Evolutionary conservation across 1,140 invertebrate species (phyloP).

Genomic region (Temnothorax nylanderi): DNA sequence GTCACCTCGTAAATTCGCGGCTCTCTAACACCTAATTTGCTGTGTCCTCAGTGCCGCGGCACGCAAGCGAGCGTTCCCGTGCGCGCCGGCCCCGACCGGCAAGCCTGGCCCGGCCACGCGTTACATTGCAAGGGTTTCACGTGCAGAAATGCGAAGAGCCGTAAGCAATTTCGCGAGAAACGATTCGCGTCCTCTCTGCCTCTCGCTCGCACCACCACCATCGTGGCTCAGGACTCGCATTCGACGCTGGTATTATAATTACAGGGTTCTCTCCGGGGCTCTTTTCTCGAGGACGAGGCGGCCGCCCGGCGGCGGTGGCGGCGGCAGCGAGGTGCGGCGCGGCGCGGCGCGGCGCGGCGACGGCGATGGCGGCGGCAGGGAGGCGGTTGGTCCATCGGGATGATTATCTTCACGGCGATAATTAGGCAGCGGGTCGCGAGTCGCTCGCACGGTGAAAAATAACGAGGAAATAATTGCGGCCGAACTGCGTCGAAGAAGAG

Average conservation of each 20-base stretch:
- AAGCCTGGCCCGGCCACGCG: slow-evolving; percentile 43
- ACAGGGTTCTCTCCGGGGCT: slow-evolving; percentile 77
- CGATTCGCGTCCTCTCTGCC: slow-evolving; percentile 76
- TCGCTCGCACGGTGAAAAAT: slow-evolving; percentile 80
- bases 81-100: slow-evolving; percentile 28
- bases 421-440: slow-evolving; percentile 83
- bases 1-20: slow-evolving; percentile 47
- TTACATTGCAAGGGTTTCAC: slow-evolving; percentile 74
- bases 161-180: slow-evolving; percentile 84
- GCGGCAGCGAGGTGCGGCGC: neutral
- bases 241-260: slow-evolving; percentile 82
- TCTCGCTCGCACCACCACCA: slow-evolving; percentile 50
- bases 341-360: neutral
- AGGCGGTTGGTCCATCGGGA: slow-evolving; percentile 63
- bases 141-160: slow-evolving; percentile 84
- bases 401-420: slow-evolving; percentile 84
- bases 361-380: neutral
- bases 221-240: slow-evolving; percentile 67
- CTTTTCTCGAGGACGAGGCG: slow-evolving; percentile 36
- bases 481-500: neutral
- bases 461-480: slow-evolving; percentile 85
- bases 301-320: slow-evolving; percentile 19
- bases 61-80: slow-evolving; percentile 58
- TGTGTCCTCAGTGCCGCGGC: slow-evolving; percentile 45
- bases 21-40: slow-evolving; percentile 58